Percentiles rank a stretch among this genome's conserved stretches.
These are phyloP conservation scores for Patagioenas fasciata DNA, from an alignment of 2,113 vertebrate genomes.

Conservation along the genomic window DNA sequence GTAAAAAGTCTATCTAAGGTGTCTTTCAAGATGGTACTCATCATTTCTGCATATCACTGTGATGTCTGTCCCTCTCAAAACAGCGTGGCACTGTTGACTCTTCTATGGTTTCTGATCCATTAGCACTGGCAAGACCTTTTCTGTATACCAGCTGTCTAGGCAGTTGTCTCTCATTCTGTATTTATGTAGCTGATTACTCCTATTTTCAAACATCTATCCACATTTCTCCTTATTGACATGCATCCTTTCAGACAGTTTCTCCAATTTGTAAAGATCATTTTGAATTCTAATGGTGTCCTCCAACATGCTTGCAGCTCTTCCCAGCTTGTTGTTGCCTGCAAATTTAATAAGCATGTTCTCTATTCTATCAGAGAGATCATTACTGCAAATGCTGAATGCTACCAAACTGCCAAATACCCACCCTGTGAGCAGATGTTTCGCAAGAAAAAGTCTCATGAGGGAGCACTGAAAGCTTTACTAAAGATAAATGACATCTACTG, in stretches of 20 bases:
- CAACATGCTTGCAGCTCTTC: conserved; percentile 61
- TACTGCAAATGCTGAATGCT: conserved; percentile 65
- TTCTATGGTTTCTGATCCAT: conserved; percentile 10
- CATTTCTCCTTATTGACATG: conserved; percentile 61
- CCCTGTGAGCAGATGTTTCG: conserved; percentile 67
- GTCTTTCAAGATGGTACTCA: not conserved
- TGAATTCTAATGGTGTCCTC: conserved; percentile 65
- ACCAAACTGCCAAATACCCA: conserved; percentile 67
- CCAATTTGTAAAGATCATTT: conserved; percentile 60
- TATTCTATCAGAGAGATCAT: conserved; percentile 66
- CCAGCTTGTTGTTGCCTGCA: conserved; percentile 62
- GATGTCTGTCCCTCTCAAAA: not conserved
- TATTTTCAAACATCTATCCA: conserved; percentile 65
- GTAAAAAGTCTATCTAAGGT: not conserved
- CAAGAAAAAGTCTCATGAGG: conserved; percentile 65
- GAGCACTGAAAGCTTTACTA: conserved; percentile 62
- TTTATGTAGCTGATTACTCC: conserved; percentile 64
- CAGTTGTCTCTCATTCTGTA: conserved; percentile 58
- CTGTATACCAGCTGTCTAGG: conserved; percentile 30
- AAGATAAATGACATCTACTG: conserved; percentile 62
- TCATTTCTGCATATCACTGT: not conserved
- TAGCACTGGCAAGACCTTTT: conserved; percentile 24
- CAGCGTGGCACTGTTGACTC: not conserved
- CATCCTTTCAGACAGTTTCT: conserved; percentile 45
- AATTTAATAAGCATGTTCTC: conserved; percentile 71